Percentiles rank a stretch among this genome's conserved stretches.
Evolutionary conservation across 1,140 invertebrate species (phyloP).

Genomic region (Elysia chlorotica): DNA sequence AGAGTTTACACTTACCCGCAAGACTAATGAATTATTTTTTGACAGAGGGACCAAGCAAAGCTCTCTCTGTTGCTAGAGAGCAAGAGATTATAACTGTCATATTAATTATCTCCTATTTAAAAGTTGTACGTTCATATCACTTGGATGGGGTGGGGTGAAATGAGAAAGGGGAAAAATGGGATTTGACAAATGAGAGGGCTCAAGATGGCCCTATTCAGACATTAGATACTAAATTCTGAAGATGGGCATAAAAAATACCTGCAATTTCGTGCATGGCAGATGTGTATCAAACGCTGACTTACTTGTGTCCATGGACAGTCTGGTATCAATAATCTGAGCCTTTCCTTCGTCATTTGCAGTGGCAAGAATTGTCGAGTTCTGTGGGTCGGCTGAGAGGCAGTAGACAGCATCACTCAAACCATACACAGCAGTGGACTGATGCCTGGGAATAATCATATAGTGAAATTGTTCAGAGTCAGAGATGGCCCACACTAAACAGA

Average conservation of each 20-base stretch:
- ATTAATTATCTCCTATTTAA: not conserved
- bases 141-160: not conserved
- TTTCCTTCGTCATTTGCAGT: slow-evolving; percentile 90
- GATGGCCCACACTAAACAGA: too few species aligned
- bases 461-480: too few species aligned
- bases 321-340: slow-evolving; percentile 82
- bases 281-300: slow-evolving; percentile 2
- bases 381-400: slow-evolving; percentile 83
- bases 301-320: slow-evolving; percentile 70
- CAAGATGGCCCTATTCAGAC: not conserved
- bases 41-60: not conserved
- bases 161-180: not conserved
- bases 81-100: not conserved
- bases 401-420: slow-evolving; percentile 88
- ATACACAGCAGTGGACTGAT: slow-evolving; percentile 76
- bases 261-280: not conserved
- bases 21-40: too few species aligned
- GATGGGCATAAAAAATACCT: not conserved
- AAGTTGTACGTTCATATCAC: too few species aligned
- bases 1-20: too few species aligned
- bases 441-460: slow-evolving; percentile 65
- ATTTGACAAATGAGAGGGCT: not conserved
- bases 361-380: slow-evolving; percentile 80
- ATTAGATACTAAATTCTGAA: too few species aligned
- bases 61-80: not conserved